A percentile compares a stretch with the other conserved stretches of the same genome.
Conservation (phyloP, 2,888 invertebrate genomes). For the Polymixis flavicincta region DNA sequence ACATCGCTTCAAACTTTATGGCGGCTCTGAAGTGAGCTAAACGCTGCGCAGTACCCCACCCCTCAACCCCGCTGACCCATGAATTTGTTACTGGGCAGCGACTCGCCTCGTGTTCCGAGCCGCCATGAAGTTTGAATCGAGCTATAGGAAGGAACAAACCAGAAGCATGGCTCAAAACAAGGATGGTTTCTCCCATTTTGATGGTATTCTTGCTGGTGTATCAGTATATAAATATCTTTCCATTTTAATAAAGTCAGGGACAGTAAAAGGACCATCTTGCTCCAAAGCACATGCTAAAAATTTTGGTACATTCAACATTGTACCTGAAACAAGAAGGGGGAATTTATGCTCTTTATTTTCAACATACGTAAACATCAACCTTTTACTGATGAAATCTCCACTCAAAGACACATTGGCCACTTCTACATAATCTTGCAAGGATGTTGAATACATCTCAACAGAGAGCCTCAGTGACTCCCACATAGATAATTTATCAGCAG, state of each 20-base stretch:
- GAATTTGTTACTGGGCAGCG: too few species aligned
- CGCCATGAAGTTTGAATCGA: too few species aligned
- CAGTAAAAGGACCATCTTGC: constrained; percentile 83
- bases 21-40: too few species aligned
- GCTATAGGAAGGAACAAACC: background rate
- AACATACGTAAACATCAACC: constrained; percentile 93
- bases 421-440: constrained; percentile 92
- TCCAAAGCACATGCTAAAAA: constrained; percentile 94
- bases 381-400: constrained; percentile 94
- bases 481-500: constrained; percentile 91
- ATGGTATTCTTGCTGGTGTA: constrained; percentile 37
- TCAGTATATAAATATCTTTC: constrained; percentile 46
- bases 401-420: constrained; percentile 94
- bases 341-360: constrained; percentile 91
- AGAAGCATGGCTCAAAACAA: constrained; percentile 9
- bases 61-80: too few species aligned
- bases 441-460: constrained; percentile 94
- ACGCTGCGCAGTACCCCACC: too few species aligned
- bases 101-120: too few species aligned
- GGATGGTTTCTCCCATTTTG: constrained; percentile 42
- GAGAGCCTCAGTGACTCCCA: constrained; percentile 93
- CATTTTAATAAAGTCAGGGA: constrained; percentile 79
- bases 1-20: too few species aligned
- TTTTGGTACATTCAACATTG: constrained; percentile 93
- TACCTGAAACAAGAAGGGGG: constrained; percentile 93